Evolutionary conservation across 2,113 vertebrate genomes (phyloP), one percentile per base, ranked within the genome.

Genomic region (Sceloporus undulatus): DNA sequence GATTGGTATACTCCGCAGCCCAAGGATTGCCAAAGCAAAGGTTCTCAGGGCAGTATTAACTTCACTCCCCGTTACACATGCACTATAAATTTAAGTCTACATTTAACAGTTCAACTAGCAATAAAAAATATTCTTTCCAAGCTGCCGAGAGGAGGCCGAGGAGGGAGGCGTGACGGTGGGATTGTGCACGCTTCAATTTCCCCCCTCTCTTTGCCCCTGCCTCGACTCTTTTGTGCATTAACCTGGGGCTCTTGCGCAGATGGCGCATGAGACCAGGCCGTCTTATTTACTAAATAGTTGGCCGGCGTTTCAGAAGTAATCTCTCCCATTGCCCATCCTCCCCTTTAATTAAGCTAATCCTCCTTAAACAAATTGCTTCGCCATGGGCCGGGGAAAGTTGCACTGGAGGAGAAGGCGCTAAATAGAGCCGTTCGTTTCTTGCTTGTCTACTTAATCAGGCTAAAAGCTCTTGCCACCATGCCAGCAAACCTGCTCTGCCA

Each of bases 271-370:
- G 82, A 2, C 82, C 48, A 70, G 6, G 86, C 66, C 7, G 84
- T 59, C 54, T 85, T 90, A 74, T 89, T 91, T 86, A 82, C 87
- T 88, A 91, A 94, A 94, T 79, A 90, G 81, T 92, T 91, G 87
- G 84, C 87, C 87, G 90, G 80, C 82, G 85, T 79, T 88, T 81
- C 68, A 65, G 7, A 65, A 86, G 3, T 40, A 85, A 88, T 59
- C 84, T 75, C 42, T 84, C 59, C 73, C 54, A 38, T 75, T 62
- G 59, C 59, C 59, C 13, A 18, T 14, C 87, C 79, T 34, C 84
- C 52, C 52, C 91, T 91, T 90, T 92, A 91, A 90, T 83, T 73
- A 66, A 62, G 48, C 29, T 85, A 92, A 34, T 90, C 80, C 77
- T 89, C 59, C 83, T 0, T 3, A 84, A 90, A 79, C 83, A 68